Percentiles rank a stretch among this genome's conserved stretches.
These are phyloP conservation scores for Tachysurus fulvidraco DNA, from an alignment of 2,113 vertebrate species.

Conservation along the genomic window DNA sequence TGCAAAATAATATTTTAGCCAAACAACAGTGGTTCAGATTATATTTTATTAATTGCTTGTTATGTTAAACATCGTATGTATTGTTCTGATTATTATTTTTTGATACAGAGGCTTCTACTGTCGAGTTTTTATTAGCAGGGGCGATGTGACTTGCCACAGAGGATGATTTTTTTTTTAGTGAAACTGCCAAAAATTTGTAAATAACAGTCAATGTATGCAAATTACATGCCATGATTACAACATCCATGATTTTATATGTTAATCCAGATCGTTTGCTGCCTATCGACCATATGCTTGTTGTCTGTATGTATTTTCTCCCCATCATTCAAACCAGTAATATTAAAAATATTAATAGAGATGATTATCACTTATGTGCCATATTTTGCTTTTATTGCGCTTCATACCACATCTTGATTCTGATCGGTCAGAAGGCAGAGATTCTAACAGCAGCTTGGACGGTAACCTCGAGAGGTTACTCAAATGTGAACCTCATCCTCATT, in stretches of 20 bases:
- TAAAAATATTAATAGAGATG: conserved; percentile 52
- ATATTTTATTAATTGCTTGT: conserved; percentile 58
- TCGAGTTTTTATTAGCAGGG: conserved; percentile 42
- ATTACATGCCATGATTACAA: conserved; percentile 35
- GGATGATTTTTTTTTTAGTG: not conserved
- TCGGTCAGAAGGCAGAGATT: not conserved
- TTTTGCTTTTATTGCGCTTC: not conserved
- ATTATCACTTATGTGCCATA: conserved; percentile 6
- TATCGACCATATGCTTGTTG: conserved; percentile 51
- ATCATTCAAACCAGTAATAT: conserved; percentile 55
- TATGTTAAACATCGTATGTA: conserved; percentile 54
- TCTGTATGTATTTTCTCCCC: conserved; percentile 44
- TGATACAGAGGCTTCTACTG: conserved; percentile 52
- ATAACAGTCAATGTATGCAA: conserved; percentile 44
- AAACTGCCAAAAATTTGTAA: conserved; percentile 36
- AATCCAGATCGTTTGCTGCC: conserved; percentile 43
- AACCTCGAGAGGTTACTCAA: too few relatives aligned
- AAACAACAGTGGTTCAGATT: conserved; percentile 51
- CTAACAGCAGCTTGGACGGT: not conserved
- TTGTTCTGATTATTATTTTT: conserved; percentile 57
- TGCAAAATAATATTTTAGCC: conserved; percentile 46
- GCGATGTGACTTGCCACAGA: conserved; percentile 11
- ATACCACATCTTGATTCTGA: not conserved
- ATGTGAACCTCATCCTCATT: too few relatives aligned
- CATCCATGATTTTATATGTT: conserved; percentile 37